Evolutionary conservation across 2,888 invertebrate species (phyloP).

Genomic region (Tetrapedia diversipes): DNA sequence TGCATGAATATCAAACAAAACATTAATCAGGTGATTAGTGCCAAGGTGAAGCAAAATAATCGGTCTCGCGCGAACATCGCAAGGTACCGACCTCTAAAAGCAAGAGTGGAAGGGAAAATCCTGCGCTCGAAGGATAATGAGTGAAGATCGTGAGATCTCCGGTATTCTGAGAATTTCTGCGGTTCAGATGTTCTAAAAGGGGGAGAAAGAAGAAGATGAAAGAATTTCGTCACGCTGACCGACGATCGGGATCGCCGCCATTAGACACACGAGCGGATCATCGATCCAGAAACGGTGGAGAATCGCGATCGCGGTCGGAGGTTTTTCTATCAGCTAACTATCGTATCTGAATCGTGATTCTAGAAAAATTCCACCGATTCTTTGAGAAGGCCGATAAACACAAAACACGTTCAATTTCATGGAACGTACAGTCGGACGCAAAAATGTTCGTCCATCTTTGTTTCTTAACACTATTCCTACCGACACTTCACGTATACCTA

Average conservation of each 20-base stretch:
- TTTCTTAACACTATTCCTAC: no score
- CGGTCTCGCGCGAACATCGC: background rate
- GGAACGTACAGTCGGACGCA: no score
- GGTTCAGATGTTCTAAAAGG: background rate
- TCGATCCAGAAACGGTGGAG: conserved; percentile 16
- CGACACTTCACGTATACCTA: no score
- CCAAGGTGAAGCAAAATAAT: background rate
- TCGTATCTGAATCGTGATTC: background rate
- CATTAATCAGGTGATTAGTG: conserved; percentile 8
- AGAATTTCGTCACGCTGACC: conserved; percentile 35
- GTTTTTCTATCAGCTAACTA: background rate
- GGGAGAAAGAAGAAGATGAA: no score
- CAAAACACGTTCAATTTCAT: no score
- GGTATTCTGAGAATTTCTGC: background rate
- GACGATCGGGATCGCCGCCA: conserved; percentile 30
- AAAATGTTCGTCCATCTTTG: no score
- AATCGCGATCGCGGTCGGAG: background rate
- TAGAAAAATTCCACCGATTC: background rate
- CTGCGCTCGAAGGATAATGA: background rate
- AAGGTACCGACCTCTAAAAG: background rate
- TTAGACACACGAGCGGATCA: conserved; percentile 10
- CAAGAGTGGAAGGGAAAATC: background rate
- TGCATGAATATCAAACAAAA: background rate
- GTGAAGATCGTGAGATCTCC: background rate
- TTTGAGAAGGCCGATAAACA: background rate